A percentile compares a stretch with the other conserved stretches of the same genome.
These are phyloP conservation scores for Sipha flava DNA, from an alignment of 1,140 invertebrate species.

Conservation along the genomic window DNA sequence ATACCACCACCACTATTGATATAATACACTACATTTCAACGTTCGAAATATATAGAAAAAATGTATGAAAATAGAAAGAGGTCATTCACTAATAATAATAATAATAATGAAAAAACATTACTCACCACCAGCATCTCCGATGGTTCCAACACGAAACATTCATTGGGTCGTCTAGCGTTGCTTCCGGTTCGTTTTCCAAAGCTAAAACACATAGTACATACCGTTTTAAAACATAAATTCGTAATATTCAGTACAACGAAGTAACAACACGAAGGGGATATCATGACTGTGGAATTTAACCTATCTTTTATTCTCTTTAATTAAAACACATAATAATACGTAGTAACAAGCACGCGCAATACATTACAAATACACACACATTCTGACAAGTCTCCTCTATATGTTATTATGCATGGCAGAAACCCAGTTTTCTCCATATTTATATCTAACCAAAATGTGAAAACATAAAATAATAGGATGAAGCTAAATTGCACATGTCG, in stretches of 20 bases:
- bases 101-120: constrained; percentile 35
- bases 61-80: background rate
- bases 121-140: constrained; percentile 83
- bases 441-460: background rate
- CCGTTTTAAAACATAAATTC: no score
- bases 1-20: background rate
- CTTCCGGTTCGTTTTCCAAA: constrained; percentile 71
- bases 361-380: background rate
- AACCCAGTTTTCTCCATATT: no score
- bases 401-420: no score
- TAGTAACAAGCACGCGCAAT: no score
- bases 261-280: no score
- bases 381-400: no score
- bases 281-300: no score
- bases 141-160: constrained; percentile 75
- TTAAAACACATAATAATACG: no score
- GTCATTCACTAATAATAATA: background rate
- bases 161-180: constrained; percentile 63
- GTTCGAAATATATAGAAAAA: background rate
- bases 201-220: constrained; percentile 51
- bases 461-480: background rate
- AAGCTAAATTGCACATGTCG: constrained; percentile 3
- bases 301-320: no score
- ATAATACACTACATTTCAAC: background rate
- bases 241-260: no score